phyloP scores from a whole-genome alignment of 2,113 vertebrate species.

The Pleuronectes platessa region DNA sequence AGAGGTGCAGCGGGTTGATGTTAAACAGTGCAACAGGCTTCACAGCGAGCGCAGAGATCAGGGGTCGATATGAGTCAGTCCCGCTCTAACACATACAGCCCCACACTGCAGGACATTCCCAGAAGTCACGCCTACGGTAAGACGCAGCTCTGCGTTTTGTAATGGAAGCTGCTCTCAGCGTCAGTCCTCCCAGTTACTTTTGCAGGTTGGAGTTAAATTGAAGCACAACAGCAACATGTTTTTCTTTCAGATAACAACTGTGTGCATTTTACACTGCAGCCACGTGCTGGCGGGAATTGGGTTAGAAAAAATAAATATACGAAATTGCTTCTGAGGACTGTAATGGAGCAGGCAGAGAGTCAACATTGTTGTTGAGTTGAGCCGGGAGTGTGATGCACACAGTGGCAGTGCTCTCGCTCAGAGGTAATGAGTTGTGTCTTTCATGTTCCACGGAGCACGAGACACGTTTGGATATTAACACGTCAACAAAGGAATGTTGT shows the following conservation, averaged over 20 bases:
- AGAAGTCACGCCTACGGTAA: constrained; percentile 29
- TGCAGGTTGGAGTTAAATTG: constrained; percentile 15
- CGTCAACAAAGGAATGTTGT: constrained; percentile 24
- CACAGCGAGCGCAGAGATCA: constrained; percentile 41
- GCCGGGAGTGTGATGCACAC: constrained; percentile 27
- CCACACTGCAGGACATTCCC: constrained; percentile 35
- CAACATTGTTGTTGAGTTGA: constrained; percentile 4
- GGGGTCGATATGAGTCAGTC: constrained; percentile 7
- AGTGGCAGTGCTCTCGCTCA: constrained; percentile 17
- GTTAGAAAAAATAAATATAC: background rate
- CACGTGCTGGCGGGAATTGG: constrained; percentile 18
- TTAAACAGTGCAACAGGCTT: constrained; percentile 39
- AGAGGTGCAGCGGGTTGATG: constrained; percentile 17
- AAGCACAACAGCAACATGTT: constrained; percentile 16
- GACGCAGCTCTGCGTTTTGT: constrained; percentile 22
- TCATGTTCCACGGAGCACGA: constrained; percentile 26
- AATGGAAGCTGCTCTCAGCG: constrained; percentile 10
- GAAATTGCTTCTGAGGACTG: constrained; percentile 27
- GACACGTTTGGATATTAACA: constrained; percentile 5
- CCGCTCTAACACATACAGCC: constrained; percentile 1
- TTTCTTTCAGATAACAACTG: constrained; percentile 35
- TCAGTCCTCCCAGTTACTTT: constrained; percentile 12
- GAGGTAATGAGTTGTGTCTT: constrained; percentile 16
- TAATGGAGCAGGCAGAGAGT: constrained; percentile 14
- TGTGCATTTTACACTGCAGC: constrained; percentile 25